A percentile compares a stretch with the other conserved stretches of the same genome.
Conservation (phyloP, 1,140 invertebrate species). For the Pseudomyrmex concolor region DNA sequence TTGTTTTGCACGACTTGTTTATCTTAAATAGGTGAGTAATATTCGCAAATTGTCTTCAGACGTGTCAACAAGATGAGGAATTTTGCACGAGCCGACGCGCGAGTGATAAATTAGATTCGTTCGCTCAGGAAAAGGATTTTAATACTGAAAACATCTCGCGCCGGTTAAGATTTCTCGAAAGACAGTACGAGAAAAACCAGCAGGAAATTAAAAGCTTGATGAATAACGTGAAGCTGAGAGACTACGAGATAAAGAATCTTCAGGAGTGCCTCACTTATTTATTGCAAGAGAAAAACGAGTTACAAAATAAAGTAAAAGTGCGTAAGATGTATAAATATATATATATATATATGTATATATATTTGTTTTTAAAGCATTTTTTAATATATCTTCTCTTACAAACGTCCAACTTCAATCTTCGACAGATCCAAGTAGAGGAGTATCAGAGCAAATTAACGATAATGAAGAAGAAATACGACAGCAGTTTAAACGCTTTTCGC, state of each 20-base stretch:
- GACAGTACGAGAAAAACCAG: constrained; percentile 44
- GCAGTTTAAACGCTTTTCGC: constrained; percentile 56
- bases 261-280: constrained; percentile 59
- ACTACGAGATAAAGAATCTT: constrained; percentile 64
- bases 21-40: too few species aligned
- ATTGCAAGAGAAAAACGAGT: constrained; percentile 51
- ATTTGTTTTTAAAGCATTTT: constrained; percentile 1
- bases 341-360: background rate
- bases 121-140: background rate
- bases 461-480: constrained; percentile 67
- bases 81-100: background rate
- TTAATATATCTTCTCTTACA: background rate
- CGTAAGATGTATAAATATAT: constrained; percentile 20
- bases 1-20: too few species aligned
- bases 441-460: constrained; percentile 63
- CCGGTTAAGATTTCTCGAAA: constrained; percentile 20
- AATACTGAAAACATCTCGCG: constrained; percentile 5
- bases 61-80: constrained; percentile 16
- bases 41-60: background rate
- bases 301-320: constrained; percentile 60
- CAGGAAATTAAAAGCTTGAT: constrained; percentile 54
- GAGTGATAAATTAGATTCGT: background rate
- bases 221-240: constrained; percentile 56
- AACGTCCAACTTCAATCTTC: background rate
- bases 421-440: constrained; percentile 56